Base-by-base conservation (phyloP, 1,140 invertebrate species). In the Caerostris darwini region DNA sequence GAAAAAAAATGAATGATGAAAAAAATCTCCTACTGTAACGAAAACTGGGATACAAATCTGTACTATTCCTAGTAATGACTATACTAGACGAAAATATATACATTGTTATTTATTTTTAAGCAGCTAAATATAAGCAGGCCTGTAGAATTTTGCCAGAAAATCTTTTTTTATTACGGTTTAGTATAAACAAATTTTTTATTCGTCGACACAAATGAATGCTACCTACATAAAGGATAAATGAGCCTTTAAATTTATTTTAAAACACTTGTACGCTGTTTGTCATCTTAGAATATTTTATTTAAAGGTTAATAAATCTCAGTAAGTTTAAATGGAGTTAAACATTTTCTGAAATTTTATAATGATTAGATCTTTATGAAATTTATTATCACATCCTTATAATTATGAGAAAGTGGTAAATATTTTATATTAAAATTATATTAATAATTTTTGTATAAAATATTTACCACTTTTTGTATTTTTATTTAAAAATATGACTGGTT, bases 91-190 rank as follows among this genome's bases (percentile, higher is more conserved):
- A 90, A 90, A 90, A 85, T 81, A 54, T 64, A 17, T 3, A 92
- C 53, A 83, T 83, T 92, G 90, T 83, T 83, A 34, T 57, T 92
- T 92, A 57, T 71, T 92, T 92, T 92, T 92, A 83, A 83, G 81
- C 12, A 8, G 34, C 90, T 92, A 92, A 92, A 64, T 92, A 61
- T 92, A 92, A 19, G 5, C 59, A 56, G 54, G 61, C 14, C 6
- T 59, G 5, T 50, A 59, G 59, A 64, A 61, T 83, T 82, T 83
- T 92, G 90, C 90, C 90, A 92, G 83, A 91, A 92, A 83, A 83
- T 82, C 34, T 64, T 64, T 83, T 92, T 8, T 77, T 50, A 83
- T 7, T 92, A 34, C 34, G 50, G 34, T 77, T 82, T 91, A 58
- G 19, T 53, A 56, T 91, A 91, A 91, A 91, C 90, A 91, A 82